These are phyloP conservation scores for Tyrophagus putrescentiae DNA, from an alignment of 1,140 invertebrate genomes.

Conservation along the genomic window DNA sequence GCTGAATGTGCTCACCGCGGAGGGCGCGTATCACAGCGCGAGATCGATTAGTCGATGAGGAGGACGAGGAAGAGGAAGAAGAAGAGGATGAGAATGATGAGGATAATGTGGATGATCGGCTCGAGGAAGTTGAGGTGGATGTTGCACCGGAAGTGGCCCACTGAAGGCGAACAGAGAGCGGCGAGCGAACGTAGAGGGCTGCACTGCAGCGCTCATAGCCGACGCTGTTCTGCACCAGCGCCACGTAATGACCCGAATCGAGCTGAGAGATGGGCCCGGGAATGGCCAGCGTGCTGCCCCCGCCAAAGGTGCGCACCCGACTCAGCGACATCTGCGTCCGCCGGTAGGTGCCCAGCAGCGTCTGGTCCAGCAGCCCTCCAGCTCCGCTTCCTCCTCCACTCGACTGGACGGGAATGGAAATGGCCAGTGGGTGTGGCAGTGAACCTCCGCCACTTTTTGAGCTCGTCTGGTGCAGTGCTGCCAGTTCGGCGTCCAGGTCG, in stretches of 20 bases:
- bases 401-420: neutral
- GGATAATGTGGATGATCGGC: neutral
- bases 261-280: neutral
- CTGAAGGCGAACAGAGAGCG: neutral
- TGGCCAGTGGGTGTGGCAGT: neutral
- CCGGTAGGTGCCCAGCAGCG: neutral
- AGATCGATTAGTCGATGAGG: neutral
- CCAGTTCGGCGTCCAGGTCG: constrained; percentile 6
- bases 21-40: neutral
- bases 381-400: no score
- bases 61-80: no score
- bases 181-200: neutral
- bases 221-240: constrained; percentile 3
- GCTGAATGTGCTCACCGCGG: neutral
- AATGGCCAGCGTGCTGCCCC: neutral
- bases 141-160: neutral
- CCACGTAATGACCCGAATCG: constrained; percentile 13
- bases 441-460: no score
- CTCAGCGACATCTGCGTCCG: neutral
- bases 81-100: no score
- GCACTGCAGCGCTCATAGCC: constrained; percentile 15
- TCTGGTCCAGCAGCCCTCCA: neutral
- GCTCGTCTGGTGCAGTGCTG: neutral
- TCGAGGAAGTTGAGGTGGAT: neutral
- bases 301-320: constrained; percentile 2